Evolutionary conservation across 2,888 invertebrate species (phyloP), one percentile per base, ranked within the genome.

Genomic region (Gisinianus flammeolus): DNA sequence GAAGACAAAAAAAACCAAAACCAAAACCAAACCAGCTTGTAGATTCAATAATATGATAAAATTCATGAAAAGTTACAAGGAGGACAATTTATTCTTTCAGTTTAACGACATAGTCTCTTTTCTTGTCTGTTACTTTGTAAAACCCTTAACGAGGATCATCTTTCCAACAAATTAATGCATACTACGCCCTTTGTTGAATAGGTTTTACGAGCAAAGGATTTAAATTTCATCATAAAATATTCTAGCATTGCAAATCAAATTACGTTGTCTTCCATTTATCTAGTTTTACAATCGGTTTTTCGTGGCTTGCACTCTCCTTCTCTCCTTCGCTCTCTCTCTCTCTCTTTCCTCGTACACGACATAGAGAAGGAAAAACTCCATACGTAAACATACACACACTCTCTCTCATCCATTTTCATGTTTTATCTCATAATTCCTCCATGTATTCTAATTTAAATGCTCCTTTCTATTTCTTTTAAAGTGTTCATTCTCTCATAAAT

Each of bases 41-140:
- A 72, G 72, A 72, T 72, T 72, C 72, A 72, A 72, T 72, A 72
- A 72, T 56, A 58, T 58, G 72, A 72, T 72, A 72, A 72, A 72
- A 72, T 72, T 58, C 72, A 72, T 72, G 72, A 31, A 71, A 56
- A 72, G 72, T 56, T 58, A 72, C 72, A 72, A 44, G 58, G 72
- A 72, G 72, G 56, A 72, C 58, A 72, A 72, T 72, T 72, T 72
- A 72, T 72, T 56, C 30, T 31, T 30, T 33, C 72, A 30, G 72
- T 72, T 72, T 28, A 58, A 72, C 58, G 72, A 72, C 54, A 56
- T 26, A 16, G 19, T 44, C 12, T 69, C 69, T 69, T 69, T 35
- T 24, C 69, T 44, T 28, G 24, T 72, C 72, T 58, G 33, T 68
- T 68, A 56, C 58, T 71, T 56, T 72, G 72, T 72, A 56, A 72